These are phyloP conservation scores for Indicator indicator DNA, from an alignment of 2,113 vertebrate genomes.

Conservation along the genomic window DNA sequence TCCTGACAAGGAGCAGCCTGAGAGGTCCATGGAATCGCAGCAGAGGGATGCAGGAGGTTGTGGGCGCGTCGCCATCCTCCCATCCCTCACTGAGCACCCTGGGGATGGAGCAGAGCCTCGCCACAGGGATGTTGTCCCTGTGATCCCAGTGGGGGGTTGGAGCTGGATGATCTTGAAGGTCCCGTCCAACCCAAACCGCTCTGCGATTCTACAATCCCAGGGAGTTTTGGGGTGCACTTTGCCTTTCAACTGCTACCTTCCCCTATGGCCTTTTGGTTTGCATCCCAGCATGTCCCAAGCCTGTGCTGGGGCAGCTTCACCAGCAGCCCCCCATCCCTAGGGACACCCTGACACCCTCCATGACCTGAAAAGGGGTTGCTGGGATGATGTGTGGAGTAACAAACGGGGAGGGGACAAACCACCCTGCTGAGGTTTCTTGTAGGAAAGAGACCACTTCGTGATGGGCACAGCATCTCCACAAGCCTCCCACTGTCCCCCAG, in stretches of 20 bases:
- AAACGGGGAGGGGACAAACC: fast-evolving
- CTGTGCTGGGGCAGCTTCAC: fast-evolving
- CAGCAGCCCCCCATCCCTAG: fast-evolving
- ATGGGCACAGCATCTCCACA: background rate
- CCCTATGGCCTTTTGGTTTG: fast-evolving
- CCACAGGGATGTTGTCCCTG: background rate
- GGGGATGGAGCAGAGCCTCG: background rate
- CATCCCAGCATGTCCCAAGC: background rate
- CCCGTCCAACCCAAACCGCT: too few species aligned
- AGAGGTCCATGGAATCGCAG: fast-evolving
- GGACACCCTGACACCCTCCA: background rate
- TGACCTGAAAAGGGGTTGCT: fast-evolving
- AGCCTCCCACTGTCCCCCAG: background rate
- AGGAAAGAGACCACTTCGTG: fast-evolving
- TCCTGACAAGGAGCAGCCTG: background rate
- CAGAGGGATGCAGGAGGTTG: background rate
- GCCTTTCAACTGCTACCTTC: background rate
- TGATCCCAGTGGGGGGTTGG: fast-evolving
- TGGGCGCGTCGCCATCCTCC: background rate
- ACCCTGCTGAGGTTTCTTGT: background rate
- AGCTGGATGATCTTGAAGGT: too few species aligned
- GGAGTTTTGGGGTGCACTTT: background rate
- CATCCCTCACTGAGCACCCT: fast-evolving
- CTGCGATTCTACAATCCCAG: too few species aligned
- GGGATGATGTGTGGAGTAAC: background rate